Evolutionary conservation across 1,140 invertebrate species (phyloP).

Genomic region (Heterodera schachtii): DNA sequence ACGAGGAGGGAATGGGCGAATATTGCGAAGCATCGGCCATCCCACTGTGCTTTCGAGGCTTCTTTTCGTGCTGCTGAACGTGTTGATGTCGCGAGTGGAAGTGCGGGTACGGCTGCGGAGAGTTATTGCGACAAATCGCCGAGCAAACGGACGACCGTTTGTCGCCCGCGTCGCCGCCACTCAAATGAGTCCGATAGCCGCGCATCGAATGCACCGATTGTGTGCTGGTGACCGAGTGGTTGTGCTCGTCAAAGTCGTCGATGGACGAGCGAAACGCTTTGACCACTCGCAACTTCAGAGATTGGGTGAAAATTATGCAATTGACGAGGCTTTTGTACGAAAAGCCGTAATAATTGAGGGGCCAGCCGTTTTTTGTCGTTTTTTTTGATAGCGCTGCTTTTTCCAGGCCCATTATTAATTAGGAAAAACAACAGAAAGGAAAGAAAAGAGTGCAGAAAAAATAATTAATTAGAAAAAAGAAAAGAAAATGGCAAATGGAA

Average conservation of each 20-base stretch:
- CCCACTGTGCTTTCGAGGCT: conserved; percentile 5
- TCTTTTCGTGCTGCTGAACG: conserved; percentile 7
- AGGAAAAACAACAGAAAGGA: conserved; percentile 10
- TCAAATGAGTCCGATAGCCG: conserved; percentile 30
- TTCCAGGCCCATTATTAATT: conserved; percentile 15
- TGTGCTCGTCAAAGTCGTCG: conserved; percentile 98
- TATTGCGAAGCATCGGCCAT: conserved; percentile 12
- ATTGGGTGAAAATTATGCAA: conserved; percentile 28
- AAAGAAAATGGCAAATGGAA: conserved; percentile 4
- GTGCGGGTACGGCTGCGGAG: conserved; percentile 60
- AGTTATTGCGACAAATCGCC: conserved; percentile 16
- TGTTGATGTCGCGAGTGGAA: conserved; percentile 49
- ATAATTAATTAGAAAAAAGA: not conserved
- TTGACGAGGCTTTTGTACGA: not conserved
- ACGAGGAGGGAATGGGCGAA: conserved; percentile 26
- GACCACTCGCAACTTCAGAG: conserved; percentile 90
- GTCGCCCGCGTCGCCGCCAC: not conserved
- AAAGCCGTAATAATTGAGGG: not conserved
- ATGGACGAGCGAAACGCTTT: conserved; percentile 99
- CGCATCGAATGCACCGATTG: conserved; percentile 65
- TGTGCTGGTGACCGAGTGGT: conserved; percentile 75
- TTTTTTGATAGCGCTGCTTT: conserved; percentile 21
- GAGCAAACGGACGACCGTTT: conserved; percentile 21
- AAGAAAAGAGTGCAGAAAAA: conserved; percentile 1
- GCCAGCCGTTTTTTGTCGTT: conserved; percentile 18